Evolutionary conservation across 1,140 invertebrate genomes (phyloP).

Genomic region (Rhyacophila brunnea): DNA sequence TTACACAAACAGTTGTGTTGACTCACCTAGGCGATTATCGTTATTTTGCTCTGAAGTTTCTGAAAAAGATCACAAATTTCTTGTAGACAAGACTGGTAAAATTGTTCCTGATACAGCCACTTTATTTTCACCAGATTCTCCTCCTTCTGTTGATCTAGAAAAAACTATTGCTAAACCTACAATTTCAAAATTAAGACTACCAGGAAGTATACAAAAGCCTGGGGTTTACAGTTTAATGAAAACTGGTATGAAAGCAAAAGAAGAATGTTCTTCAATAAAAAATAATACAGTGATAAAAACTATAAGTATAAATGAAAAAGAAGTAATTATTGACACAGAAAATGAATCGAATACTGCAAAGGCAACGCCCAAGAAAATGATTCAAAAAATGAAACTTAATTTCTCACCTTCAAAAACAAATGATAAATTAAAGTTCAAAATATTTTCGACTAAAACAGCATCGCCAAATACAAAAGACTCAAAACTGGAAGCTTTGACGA

Average conservation of each 20-base stretch:
- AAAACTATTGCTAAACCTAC: slow-evolving; percentile 1
- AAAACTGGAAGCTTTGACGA: slow-evolving; percentile 2
- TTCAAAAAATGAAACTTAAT: slow-evolving; percentile 47
- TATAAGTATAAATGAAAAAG: neutral
- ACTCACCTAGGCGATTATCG: neutral
- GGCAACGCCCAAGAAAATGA: slow-evolving; percentile 40
- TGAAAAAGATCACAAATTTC: slow-evolving; percentile 31
- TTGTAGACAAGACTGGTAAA: slow-evolving; percentile 30
- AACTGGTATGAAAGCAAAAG: neutral
- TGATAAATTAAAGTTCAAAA: slow-evolving; percentile 49
- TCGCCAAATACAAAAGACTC: slow-evolving; percentile 2
- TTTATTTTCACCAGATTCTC: slow-evolving; percentile 13
- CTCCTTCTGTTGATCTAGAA: neutral
- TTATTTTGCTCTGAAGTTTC: slow-evolving; percentile 26
- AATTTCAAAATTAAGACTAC: neutral
- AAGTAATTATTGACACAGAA: too few species aligned
- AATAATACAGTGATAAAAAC: neutral
- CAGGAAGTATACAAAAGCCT: neutral
- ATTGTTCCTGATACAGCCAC: slow-evolving; percentile 30
- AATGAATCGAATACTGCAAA: too few species aligned
- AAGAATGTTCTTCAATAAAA: slow-evolving; percentile 1
- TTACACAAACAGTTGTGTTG: neutral
- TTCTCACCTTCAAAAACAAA: slow-evolving; percentile 48
- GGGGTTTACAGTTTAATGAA: neutral
- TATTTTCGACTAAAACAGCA: slow-evolving; percentile 44